Conservation (phyloP, 2,113 vertebrate genomes). For the Scomber colias region DNA sequence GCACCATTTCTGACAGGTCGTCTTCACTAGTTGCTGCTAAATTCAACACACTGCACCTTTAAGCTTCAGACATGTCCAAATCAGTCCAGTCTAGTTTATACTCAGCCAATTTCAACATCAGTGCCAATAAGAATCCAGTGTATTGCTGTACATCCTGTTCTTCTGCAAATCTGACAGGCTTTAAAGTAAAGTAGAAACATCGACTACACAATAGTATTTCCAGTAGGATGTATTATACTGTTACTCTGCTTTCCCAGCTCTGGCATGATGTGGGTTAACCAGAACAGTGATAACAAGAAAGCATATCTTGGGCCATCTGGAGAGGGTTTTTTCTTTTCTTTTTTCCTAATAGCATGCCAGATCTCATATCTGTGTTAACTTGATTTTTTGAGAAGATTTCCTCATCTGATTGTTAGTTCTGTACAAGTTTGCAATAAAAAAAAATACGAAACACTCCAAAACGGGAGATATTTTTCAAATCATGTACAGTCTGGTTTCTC, state of each 20-base stretch:
- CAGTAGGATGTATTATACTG: background rate
- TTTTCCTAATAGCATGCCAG: background rate
- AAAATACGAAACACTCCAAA: background rate
- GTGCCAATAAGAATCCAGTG: background rate
- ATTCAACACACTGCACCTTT: too few relatives aligned
- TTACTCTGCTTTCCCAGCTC: background rate
- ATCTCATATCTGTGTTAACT: background rate
- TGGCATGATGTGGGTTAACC: slow-evolving; percentile 8
- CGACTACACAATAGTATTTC: background rate
- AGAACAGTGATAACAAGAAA: slow-evolving; percentile 6
- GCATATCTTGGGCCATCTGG: slow-evolving; percentile 28
- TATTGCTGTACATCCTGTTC: background rate
- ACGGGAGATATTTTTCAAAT: background rate
- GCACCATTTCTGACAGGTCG: too few relatives aligned
- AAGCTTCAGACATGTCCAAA: background rate
- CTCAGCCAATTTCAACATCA: background rate
- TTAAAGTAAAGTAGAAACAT: background rate
- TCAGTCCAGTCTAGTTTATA: too few relatives aligned
- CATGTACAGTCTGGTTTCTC: background rate
- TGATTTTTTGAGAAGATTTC: background rate
- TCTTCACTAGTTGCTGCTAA: too few relatives aligned
- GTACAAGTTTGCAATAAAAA: background rate
- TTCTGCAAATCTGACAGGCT: background rate
- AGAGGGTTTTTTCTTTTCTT: background rate
- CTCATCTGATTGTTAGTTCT: background rate